Base-by-base conservation (phyloP, 2,113 vertebrate genomes). In the Acinonyx jubatus region DNA sequence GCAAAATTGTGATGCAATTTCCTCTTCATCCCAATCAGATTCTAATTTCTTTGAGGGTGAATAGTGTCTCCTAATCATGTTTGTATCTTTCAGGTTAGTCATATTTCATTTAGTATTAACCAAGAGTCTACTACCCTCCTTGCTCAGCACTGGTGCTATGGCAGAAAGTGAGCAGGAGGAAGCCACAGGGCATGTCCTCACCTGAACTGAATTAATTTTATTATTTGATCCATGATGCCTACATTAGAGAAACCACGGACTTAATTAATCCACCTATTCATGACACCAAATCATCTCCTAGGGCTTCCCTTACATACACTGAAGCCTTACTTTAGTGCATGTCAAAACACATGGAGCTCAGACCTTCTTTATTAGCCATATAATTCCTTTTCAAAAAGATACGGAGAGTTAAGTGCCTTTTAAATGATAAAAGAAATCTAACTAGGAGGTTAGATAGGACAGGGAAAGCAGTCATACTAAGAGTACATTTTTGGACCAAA, bases 341-440 rank as follows among this genome's bases (percentile, higher is more conserved):
- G 21, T 31, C 81, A 74, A 25, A 85, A n/a, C 52, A 89, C n/a
- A n/a, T 9, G 73, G 12, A 78, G 29, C 11, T 29, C 63, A 96
- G 61, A n/a, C 4, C 23, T 96, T 92, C 57, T 89, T 61, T 41
- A 45, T 12, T 87, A 82, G 52, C 38, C 27, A 83, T 13, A 1
- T 15, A 52, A 87, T 36, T n/a, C 19, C 13, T 92, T 93, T 89
- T 82, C 25, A 90, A 66, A 79, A 89, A 73, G 69, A 92, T 45
- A 50, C 1, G 15, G 8, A 94, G 31, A 76, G 23, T 31, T 74
- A 65, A 13, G 10, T 84, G 57, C 27, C 68, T 92, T 81, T 50
- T 48, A 84, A 88, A 48, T 55, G 79, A 76, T 16, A 78, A 71
- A 65, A 50, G 31, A 85, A 91, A 92, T 36, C 31, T 45, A 87